Evolutionary conservation across 2,797 vertebrate genomes (phyloP).

Genomic region (Argyrosomus regius): DNA sequence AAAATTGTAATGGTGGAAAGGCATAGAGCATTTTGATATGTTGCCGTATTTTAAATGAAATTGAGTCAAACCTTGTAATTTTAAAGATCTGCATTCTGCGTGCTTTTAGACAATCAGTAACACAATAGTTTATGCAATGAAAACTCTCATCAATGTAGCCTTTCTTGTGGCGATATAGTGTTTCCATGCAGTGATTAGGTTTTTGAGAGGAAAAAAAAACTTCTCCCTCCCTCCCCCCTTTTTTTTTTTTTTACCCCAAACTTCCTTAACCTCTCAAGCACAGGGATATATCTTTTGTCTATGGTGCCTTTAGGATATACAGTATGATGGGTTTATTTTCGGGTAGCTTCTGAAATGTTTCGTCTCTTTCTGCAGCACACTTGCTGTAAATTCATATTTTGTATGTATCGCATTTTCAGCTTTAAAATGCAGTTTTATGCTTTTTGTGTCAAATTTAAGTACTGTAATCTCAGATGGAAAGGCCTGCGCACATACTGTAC

Average conservation of each 20-base stretch:
- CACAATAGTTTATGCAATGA: constrained; percentile 68
- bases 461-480: constrained; percentile 39
- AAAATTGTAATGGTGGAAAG: constrained; percentile 17
- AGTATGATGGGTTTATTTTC: constrained; percentile 67
- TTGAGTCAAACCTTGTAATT: constrained; percentile 26
- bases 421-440: constrained; percentile 43
- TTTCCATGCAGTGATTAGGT: constrained; percentile 53
- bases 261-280: constrained; percentile 51
- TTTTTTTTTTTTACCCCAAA: constrained; percentile 36
- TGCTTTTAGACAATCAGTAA: constrained; percentile 71
- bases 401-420: constrained; percentile 46
- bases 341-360: constrained; percentile 48
- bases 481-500: not conserved
- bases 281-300: constrained; percentile 76
- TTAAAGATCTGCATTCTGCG: constrained; percentile 27
- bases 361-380: constrained; percentile 48
- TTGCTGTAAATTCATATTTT: constrained; percentile 47
- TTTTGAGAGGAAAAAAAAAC: constrained; percentile 37
- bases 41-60: constrained; percentile 43
- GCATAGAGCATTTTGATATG: constrained; percentile 20
- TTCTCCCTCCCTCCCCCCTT: constrained; percentile 24
- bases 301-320: constrained; percentile 83
- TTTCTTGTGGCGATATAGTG: constrained; percentile 56
- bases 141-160: constrained; percentile 60
- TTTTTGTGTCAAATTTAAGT: constrained; percentile 39